Percentiles rank a stretch among this genome's conserved stretches.
Evolutionary conservation across 2,113 vertebrate genomes (phyloP).

Genomic region (Hiodon alosoides): DNA sequence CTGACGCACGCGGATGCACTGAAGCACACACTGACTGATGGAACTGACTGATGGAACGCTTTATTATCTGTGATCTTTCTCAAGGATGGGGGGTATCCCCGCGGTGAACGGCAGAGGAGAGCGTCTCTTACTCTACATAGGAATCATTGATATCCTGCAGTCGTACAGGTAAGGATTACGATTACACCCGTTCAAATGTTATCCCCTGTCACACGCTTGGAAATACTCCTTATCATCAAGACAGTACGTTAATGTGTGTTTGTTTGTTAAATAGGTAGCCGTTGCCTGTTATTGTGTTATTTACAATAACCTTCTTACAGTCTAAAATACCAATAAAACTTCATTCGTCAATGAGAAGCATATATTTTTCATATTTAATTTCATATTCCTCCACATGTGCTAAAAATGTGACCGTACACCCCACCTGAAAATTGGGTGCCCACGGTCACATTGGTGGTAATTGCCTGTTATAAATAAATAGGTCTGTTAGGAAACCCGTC

Average conservation of each 20-base stretch:
- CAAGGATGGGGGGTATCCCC: constrained; percentile 94
- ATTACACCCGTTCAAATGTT: neutral
- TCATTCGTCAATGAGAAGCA: no score
- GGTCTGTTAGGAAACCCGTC: no score
- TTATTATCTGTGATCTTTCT: constrained; percentile 2
- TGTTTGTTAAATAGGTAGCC: neutral
- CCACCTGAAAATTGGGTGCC: no score
- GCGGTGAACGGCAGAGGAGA: constrained; percentile 90
- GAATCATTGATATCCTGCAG: constrained; percentile 94
- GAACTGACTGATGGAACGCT: no score
- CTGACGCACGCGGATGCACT: neutral
- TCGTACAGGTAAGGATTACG: constrained; percentile 78
- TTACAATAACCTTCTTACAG: neutral
- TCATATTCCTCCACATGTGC: no score
- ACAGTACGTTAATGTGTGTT: neutral
- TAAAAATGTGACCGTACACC: no score
- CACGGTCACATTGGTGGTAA: no score
- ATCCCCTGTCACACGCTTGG: no score
- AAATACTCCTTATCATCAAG: no score
- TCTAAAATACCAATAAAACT: neutral
- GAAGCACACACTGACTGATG: neutral
- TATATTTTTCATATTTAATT: no score
- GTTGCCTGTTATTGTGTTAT: neutral
- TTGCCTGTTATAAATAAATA: no score
- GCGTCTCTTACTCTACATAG: constrained; percentile 84